A percentile compares a stretch with the other conserved stretches of the same genome.
These are phyloP conservation scores for Pegoplata infirma DNA, from an alignment of 2,888 invertebrate species.

Conservation along the genomic window DNA sequence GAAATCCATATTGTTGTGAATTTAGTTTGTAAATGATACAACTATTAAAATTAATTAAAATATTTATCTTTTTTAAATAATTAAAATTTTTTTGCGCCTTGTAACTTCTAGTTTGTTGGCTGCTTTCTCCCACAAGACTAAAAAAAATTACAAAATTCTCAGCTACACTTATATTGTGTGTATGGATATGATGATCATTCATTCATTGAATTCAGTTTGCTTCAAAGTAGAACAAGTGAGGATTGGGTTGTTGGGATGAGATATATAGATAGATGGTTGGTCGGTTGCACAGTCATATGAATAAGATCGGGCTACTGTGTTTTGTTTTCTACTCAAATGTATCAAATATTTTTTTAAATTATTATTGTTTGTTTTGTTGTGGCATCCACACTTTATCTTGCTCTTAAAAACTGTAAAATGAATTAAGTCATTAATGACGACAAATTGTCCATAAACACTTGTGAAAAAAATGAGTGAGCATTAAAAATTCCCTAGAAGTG, in stretches of 20 bases:
- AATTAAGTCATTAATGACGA: conserved; percentile 78
- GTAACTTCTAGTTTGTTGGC: conserved; percentile 53
- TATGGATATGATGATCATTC: conserved; percentile 18
- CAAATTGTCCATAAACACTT: conserved; percentile 76
- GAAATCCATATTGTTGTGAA: conserved; percentile 63
- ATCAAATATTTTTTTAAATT: conserved; percentile 50
- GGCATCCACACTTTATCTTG: conserved; percentile 49
- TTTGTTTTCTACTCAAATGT: conserved; percentile 43
- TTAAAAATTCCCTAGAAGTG: conserved; percentile 8
- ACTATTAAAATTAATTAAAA: conserved; percentile 31
- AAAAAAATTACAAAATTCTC: conserved; percentile 50
- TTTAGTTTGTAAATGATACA: background rate
- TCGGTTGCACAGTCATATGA: too few relatives aligned
- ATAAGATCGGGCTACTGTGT: conserved; percentile 55
- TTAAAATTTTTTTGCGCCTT: conserved; percentile 15
- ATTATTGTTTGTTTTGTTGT: conserved; percentile 35
- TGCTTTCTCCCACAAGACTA: conserved; percentile 61
- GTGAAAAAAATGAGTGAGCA: conserved; percentile 31
- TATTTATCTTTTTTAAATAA: conserved; percentile 15
- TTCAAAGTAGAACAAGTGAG: conserved; percentile 34
- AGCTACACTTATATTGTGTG: conserved; percentile 52
- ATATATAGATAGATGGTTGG: conserved; percentile 46
- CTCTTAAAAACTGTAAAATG: conserved; percentile 72
- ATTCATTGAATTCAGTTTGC: background rate
- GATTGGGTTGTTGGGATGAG: conserved; percentile 36